These are phyloP conservation scores for Heliconius hermathena DNA, from an alignment of 1,140 invertebrate species.

Conservation along the genomic window DNA sequence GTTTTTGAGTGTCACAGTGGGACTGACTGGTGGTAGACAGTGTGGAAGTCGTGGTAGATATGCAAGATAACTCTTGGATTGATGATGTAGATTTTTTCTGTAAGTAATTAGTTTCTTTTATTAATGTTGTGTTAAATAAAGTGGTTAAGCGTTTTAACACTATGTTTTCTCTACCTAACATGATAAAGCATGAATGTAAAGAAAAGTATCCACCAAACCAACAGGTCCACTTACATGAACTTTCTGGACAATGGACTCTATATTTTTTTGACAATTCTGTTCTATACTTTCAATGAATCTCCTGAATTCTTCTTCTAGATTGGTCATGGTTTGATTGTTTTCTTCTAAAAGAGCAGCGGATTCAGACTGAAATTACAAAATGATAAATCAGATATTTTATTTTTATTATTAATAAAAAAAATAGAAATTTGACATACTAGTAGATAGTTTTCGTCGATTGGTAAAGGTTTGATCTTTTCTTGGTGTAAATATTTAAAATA, in stretches of 20 bases:
- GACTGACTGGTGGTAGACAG: not conserved
- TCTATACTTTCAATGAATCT: not conserved
- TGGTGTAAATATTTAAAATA: too few species aligned
- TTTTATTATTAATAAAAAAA: too few species aligned
- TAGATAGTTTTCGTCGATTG: too few species aligned
- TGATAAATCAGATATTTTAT: too few species aligned
- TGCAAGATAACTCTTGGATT: slow-evolving; percentile 23
- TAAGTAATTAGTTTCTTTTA: not conserved
- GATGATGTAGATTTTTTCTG: slow-evolving; percentile 40
- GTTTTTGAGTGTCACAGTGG: slow-evolving; percentile 16
- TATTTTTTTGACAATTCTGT: slow-evolving; percentile 9
- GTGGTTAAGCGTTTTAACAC: too few species aligned
- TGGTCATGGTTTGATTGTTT: not conserved
- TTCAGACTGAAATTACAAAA: slow-evolving; percentile 19
- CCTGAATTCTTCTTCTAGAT: not conserved
- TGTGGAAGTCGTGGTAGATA: slow-evolving; percentile 18
- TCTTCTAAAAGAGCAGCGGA: slow-evolving; percentile 4
- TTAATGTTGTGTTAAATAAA: too few species aligned
- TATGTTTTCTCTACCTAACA: too few species aligned
- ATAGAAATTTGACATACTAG: too few species aligned
- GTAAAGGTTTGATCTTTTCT: too few species aligned
- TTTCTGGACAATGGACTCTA: slow-evolving; percentile 14
- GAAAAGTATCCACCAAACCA: not conserved
- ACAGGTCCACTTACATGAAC: slow-evolving; percentile 36
- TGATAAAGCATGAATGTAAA: not conserved